Evolutionary conservation across 1,140 invertebrate genomes (phyloP), one percentile per base, ranked within the genome.

Genomic region (Platyscapa corneri): DNA sequence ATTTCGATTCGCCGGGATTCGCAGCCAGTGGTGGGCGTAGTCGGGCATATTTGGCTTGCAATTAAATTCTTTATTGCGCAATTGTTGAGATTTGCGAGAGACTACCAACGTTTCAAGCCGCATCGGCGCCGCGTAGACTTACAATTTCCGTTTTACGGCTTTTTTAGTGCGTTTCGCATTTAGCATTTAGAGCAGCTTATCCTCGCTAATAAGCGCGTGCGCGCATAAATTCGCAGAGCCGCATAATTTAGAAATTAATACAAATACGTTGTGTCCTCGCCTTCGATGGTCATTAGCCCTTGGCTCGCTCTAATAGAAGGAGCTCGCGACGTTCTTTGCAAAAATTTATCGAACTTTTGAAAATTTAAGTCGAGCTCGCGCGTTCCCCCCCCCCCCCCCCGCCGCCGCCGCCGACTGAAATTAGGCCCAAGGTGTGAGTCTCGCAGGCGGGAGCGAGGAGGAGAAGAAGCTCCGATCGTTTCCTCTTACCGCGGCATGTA

Each of bases 321-420:
- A 5, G 12, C 42, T 46, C 42, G 5, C 12, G 12, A 46, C 5
- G 23, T 72, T 72, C 34, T 72, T 74, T 42, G 42, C 42, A 74
- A 74, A 42, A 74, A 42, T 74, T 0, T n/a, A 74, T 74, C 42
- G 39, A 42, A n/a, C n/a, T 74, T 70, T 74, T 74, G 10, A 37
- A 37, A 39, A 20, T 30, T 2, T 18, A 34, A 70, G 7, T 70
- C 42, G 12, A 7, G 42, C 42, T 5, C 5, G 42, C 42, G 42
- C 5, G 42, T 12, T 5, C 5, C 5, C 12, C 42, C 12, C 42
- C 5, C 12, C 12, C 42, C 5, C 12, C 5, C 12, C 12, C 42
- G 5, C 34, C 32, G 70, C 34, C 49, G 30, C 34, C 42, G 5
- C 42, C 12, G 42, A 46, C 12, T 46, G 12, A 46, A 46, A 46